Evolutionary conservation across 2,888 invertebrate genomes (phyloP).

Genomic region (Rhodophaea formosa): DNA sequence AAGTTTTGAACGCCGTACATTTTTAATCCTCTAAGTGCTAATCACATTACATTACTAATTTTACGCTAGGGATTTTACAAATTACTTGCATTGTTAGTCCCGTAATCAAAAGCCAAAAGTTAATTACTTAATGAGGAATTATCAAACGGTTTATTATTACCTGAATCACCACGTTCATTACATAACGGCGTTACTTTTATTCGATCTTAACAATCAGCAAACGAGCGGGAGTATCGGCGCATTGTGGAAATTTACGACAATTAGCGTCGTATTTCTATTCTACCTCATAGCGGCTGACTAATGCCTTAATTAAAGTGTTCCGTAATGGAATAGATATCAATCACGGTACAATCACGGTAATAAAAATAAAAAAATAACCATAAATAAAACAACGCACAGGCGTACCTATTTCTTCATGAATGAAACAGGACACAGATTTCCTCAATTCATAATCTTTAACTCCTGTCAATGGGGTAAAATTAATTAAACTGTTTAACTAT

Average conservation of each 20-base stretch:
- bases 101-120: background rate
- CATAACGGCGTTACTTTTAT: background rate
- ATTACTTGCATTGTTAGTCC: background rate
- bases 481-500: no score
- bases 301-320: background rate
- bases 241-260: constrained; percentile 11
- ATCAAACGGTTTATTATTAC: background rate
- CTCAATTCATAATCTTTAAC: no score
- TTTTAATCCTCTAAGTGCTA: no score
- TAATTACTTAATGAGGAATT: background rate
- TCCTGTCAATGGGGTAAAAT: no score
- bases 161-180: background rate
- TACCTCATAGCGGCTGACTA: background rate
- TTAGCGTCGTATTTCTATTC: background rate
- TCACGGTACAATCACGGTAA: background rate
- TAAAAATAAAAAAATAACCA: background rate
- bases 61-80: no score
- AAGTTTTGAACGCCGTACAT: no score
- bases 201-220: constrained; percentile 1
- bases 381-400: background rate
- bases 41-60: no score
- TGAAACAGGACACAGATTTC: no score
- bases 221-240: constrained; percentile 2
- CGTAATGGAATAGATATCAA: constrained; percentile 5
- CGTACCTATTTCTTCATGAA: background rate